These are phyloP conservation scores for Drosophila lutescens DNA, from an alignment of 2,888 invertebrate genomes.

Conservation along the genomic window DNA sequence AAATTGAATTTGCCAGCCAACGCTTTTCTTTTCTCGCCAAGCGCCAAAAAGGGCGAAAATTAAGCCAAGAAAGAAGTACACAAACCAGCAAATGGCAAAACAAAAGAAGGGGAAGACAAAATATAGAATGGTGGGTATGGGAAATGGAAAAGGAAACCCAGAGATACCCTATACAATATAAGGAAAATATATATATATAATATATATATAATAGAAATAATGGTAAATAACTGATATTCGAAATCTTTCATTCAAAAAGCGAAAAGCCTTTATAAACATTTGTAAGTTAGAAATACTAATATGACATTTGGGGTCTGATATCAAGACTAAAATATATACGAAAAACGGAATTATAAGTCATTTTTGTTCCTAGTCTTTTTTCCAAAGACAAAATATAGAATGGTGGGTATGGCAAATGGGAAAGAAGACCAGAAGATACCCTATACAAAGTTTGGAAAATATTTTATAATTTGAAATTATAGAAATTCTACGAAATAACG, in stretches of 20 bases:
- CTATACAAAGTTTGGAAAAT: not conserved
- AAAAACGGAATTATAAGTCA: no score
- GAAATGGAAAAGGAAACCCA: not conserved
- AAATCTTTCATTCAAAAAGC: no score
- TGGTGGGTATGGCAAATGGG: not conserved
- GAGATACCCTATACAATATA: slow-evolving; percentile 18
- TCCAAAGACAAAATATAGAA: slow-evolving; percentile 23
- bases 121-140: slow-evolving; percentile 6
- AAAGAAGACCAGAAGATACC: not conserved
- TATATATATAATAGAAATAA: no score
- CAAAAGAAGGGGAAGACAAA: slow-evolving; percentile 12
- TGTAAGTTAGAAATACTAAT: no score
- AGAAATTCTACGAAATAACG: no score
- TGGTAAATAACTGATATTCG: no score
- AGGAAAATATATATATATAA: no score
- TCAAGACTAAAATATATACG: no score
- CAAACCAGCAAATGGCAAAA: slow-evolving; percentile 11
- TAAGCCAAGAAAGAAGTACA: slow-evolving; percentile 37
- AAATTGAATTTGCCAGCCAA: slow-evolving; percentile 71
- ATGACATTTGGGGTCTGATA: no score
- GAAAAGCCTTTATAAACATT: no score
- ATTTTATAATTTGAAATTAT: no score
- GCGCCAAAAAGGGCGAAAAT: slow-evolving; percentile 37
- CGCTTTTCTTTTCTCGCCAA: slow-evolving; percentile 57
- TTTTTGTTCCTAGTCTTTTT: no score